Evolutionary conservation across 2,888 invertebrate genomes (phyloP).

Genomic region (Brachynemurus nebulosus): DNA sequence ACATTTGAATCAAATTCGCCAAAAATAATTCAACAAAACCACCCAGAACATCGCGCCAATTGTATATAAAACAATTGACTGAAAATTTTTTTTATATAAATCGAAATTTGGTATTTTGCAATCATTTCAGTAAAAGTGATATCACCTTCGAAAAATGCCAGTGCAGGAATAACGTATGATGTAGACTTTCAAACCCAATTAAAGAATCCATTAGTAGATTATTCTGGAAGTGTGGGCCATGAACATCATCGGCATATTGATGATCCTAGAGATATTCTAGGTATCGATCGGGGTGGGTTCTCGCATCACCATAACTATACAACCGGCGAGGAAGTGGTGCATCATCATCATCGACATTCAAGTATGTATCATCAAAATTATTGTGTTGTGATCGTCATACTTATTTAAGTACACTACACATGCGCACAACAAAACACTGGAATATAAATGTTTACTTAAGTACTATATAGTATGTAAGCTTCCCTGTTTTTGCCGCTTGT

Average conservation of each 20-base stretch:
- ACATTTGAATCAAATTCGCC: no score
- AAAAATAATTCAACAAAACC: no score
- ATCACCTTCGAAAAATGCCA: constrained; percentile 41
- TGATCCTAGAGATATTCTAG: constrained; percentile 23
- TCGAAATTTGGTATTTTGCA: not conserved
- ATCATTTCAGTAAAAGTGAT: constrained; percentile 39
- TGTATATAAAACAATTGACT: no score
- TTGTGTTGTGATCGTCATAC: no score
- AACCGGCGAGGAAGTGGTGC: constrained; percentile 19
- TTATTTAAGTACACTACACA: no score
- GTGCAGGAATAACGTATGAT: constrained; percentile 38
- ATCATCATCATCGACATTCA: constrained; percentile 23
- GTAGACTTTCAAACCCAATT: constrained; percentile 38
- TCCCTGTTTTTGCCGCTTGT: no score
- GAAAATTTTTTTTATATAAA: no score
- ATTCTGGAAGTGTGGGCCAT: constrained; percentile 36
- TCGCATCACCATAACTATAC: constrained; percentile 1
- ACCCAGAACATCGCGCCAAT: no score
- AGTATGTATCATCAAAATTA: no score
- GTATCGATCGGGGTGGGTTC: constrained; percentile 22
- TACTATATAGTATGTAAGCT: no score
- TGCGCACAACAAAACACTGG: no score
- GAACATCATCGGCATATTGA: constrained; percentile 30
- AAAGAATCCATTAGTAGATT: constrained; percentile 44
- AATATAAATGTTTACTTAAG: no score